These are phyloP conservation scores for Pseudonaja textilis DNA, from an alignment of 2,113 vertebrate species.

Conservation along the genomic window DNA sequence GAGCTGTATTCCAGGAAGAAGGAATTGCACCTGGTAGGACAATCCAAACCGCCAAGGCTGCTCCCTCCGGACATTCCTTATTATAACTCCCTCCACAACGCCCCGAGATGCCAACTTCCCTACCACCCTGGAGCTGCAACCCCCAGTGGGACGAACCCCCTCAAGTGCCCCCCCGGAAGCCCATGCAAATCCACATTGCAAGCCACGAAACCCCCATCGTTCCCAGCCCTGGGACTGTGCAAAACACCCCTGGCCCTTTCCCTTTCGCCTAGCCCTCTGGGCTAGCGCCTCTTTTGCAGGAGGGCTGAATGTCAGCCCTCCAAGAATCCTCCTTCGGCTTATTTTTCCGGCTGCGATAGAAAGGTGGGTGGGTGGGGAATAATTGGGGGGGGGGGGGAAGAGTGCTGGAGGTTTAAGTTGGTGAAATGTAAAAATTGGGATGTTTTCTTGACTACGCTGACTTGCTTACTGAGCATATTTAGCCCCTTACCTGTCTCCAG, in stretches of 20 bases:
- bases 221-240: not conserved
- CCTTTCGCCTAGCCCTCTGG: not conserved
- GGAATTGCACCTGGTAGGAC: not conserved
- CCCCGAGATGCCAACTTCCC: not conserved
- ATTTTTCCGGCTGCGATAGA: no score
- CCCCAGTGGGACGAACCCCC: not conserved
- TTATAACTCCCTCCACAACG: not conserved
- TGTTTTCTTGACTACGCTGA: no score
- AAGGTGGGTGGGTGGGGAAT: no score
- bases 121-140: not conserved
- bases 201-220: rapidly evolving
- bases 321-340: no score
- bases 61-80: not conserved
- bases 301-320: no score
- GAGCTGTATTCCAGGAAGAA: not conserved
- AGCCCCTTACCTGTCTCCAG: no score
- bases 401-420: no score
- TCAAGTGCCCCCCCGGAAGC: not conserved
- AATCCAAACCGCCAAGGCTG: not conserved
- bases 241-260: not conserved
- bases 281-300: no score
- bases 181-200: not conserved
- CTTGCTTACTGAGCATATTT: no score
- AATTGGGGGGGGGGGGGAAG: no score
- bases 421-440: no score